Conservation (phyloP, 2,797 vertebrate genomes). For the Crotalus adamanteus region DNA sequence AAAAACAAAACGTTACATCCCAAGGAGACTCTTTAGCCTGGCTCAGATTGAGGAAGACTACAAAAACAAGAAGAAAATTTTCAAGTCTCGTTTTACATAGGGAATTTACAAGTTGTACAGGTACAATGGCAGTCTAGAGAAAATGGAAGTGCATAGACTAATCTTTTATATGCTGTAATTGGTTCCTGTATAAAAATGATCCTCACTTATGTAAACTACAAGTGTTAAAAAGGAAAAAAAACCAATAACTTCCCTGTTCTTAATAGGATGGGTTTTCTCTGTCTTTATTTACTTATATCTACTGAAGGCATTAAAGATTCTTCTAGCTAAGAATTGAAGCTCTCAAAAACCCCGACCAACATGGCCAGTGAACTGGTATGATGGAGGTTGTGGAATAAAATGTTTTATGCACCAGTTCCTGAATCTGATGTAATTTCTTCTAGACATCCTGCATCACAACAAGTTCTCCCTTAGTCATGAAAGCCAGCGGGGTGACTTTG, state of each 20-base stretch:
- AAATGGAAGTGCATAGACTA: background rate
- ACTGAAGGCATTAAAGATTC: background rate
- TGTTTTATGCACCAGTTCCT: background rate
- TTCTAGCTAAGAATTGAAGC: background rate
- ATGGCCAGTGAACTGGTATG: background rate
- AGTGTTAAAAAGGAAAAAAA: background rate
- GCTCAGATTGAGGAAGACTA: conserved; percentile 6
- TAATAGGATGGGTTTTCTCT: background rate
- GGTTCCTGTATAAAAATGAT: background rate
- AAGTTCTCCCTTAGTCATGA: background rate
- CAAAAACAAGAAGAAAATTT: background rate
- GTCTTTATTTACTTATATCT: background rate
- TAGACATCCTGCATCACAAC: background rate
- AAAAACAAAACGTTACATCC: conserved; percentile 36
- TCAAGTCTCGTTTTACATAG: conserved; percentile 1
- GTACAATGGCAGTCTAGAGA: background rate
- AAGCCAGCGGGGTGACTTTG: too few relatives aligned
- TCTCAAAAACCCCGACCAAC: background rate
- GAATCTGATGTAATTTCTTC: background rate
- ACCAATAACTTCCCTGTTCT: background rate
- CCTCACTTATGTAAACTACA: background rate
- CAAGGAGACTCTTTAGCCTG: conserved; percentile 20
- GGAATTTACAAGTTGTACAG: background rate
- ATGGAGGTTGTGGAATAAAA: background rate
- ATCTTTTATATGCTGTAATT: background rate